These are phyloP conservation scores for Laspeyria flexula DNA, from an alignment of 2,888 invertebrate genomes.

Conservation along the genomic window DNA sequence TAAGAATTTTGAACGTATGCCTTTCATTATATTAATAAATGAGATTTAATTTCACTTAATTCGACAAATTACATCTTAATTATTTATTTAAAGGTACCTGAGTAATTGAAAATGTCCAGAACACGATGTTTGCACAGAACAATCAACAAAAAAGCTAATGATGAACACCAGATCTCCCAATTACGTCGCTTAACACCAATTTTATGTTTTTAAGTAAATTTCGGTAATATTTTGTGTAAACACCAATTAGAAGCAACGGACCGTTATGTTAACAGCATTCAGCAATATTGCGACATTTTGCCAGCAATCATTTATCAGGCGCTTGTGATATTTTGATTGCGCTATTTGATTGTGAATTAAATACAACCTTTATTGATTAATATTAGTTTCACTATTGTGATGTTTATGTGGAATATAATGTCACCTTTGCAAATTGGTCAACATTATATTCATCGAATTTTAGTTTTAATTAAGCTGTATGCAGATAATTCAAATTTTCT, in stretches of 20 bases:
- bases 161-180: conserved; percentile 38
- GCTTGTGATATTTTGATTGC: conserved; percentile 9
- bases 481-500: too few relatives aligned
- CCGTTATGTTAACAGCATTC: conserved; percentile 2
- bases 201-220: conserved; percentile 43
- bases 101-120: background rate
- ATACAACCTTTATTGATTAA: too few relatives aligned
- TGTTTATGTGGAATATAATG: too few relatives aligned
- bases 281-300: conserved; percentile 16
- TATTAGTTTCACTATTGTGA: too few relatives aligned
- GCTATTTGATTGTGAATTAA: background rate
- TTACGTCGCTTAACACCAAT: conserved; percentile 39
- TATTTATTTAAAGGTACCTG: too few relatives aligned
- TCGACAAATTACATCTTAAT: too few relatives aligned
- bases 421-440: too few relatives aligned
- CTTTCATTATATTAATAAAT: too few relatives aligned
- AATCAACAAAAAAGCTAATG: conserved; percentile 14
- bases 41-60: too few relatives aligned
- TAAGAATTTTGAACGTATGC: too few relatives aligned
- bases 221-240: conserved; percentile 16
- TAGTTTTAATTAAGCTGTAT: too few relatives aligned
- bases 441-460: too few relatives aligned
- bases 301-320: conserved; percentile 25
- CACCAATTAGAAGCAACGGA: conserved; percentile 21
- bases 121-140: background rate